Base-by-base conservation (phyloP, 2,113 vertebrate species). In the Willisornis vidua region DNA sequence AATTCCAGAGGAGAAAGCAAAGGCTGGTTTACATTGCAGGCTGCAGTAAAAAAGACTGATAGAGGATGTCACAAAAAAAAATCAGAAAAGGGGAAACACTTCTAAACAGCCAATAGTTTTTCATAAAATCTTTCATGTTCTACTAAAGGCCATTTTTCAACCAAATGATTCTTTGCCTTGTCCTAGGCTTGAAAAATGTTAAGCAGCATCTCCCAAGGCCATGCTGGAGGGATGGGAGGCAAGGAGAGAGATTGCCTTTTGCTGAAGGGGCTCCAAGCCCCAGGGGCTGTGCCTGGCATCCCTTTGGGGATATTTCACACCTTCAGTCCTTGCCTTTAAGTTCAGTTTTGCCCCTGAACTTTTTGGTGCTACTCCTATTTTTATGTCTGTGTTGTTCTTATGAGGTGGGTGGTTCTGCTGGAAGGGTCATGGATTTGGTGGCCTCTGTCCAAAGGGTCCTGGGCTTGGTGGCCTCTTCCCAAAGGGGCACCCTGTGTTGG, bases 61-160 rank as follows among this genome's bases (percentile, higher is more conserved):
- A 45, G 85, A 82, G 41, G 41, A 68, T 75, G 85, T 82, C 87
- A 87, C 76, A 84, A 87, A 91, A 91, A 59, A 59, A 37, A 88
- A 67, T 57, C 51, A 82, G 61, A 73, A 72, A 63, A 26, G 78
- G 58, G 70, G 74, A 95, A 93, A 89, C 45, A 75, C 77, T 93
- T 91, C 78, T 89, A 89, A 96, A 95, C 89, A 96, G 78, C 87
- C 85, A 78, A 45, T 85, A 91, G 94, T 65, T 96, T 95, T 93
- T 90, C 75, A 89, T 86, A 88, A 94, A 83, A 86, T 39, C 83
- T 96, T 92, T 86, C 75, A 49, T 71, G 41, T 93, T 93, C 68
- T 86, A 18, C 49, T 83, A 77, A 76, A 45, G 83, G 75, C 79
- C 55, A 80, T 96, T 94, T 94, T 90, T 96, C 94, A 97, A 79